phyloP scores from a whole-genome alignment of 1,140 invertebrate species.

The Nilaparvata lugens region DNA sequence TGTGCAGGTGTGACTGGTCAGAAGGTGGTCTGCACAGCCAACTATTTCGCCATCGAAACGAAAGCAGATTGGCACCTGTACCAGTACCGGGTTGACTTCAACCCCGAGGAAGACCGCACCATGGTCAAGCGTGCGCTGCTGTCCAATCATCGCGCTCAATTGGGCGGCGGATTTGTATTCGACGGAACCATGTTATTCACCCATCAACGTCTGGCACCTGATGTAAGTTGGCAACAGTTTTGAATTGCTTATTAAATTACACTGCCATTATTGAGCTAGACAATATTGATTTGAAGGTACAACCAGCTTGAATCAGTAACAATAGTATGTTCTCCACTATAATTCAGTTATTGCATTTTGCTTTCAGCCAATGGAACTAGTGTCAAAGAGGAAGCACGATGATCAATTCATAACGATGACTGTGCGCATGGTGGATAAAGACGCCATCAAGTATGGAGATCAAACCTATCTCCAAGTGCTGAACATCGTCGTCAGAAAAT shows the following conservation, averaged over 20 bases:
- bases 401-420: conserved; percentile 31
- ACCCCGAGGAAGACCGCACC: conserved; percentile 59
- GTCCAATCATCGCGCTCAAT: conserved; percentile 39
- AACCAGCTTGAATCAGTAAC: no score
- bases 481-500: conserved; percentile 65
- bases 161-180: conserved; percentile 43
- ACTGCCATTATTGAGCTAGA: no score
- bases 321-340: no score
- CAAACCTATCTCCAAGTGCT: conserved; percentile 50
- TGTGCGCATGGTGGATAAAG: conserved; percentile 32
- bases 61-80: conserved; percentile 62
- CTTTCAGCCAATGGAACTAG: conserved; percentile 32
- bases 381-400: conserved; percentile 31
- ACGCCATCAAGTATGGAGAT: conserved; percentile 34
- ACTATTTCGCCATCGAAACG: conserved; percentile 62
- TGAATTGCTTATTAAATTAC: no score
- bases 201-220: background rate
- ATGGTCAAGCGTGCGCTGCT: conserved; percentile 50
- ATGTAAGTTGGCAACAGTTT: no score
- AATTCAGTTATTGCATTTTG: no score
- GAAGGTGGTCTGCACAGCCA: conserved; percentile 47
- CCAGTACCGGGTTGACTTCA: conserved; percentile 74
- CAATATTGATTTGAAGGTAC: no score
- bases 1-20: conserved; percentile 10
- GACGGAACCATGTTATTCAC: conserved; percentile 40